phyloP scores from a whole-genome alignment of 2,113 vertebrate species.

The Psittacula cyanocephala region DNA sequence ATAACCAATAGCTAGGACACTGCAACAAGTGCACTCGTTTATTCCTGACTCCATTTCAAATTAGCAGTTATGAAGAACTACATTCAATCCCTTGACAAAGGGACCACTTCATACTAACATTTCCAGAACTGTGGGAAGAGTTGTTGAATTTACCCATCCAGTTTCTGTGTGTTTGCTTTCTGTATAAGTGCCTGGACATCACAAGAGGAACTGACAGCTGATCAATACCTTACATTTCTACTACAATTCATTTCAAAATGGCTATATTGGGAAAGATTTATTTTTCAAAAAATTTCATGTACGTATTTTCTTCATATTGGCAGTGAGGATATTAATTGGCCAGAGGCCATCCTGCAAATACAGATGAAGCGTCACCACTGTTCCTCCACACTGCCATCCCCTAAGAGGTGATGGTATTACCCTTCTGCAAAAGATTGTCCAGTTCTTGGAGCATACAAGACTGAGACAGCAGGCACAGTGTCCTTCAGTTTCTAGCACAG shows the following conservation, averaged over 20 bases:
- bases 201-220: neutral
- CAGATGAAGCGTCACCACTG: neutral
- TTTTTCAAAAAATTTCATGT: neutral
- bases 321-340: neutral
- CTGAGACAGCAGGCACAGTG: neutral
- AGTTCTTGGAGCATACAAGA: neutral
- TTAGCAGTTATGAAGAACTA: neutral
- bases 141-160: neutral
- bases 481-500: neutral
- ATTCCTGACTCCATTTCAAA: neutral
- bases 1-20: neutral
- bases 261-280: neutral
- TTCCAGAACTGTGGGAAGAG: neutral
- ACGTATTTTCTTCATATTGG: neutral
- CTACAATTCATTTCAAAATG: neutral
- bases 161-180: neutral
- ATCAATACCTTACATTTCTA: neutral
- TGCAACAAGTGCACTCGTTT: rapidly evolving
- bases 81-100: neutral
- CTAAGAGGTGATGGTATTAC: neutral
- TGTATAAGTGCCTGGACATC: neutral
- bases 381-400: neutral
- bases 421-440: neutral
- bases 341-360: neutral
- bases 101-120: neutral